These are phyloP conservation scores for Orussus abietinus DNA, from an alignment of 1,140 invertebrate genomes.

Conservation along the genomic window DNA sequence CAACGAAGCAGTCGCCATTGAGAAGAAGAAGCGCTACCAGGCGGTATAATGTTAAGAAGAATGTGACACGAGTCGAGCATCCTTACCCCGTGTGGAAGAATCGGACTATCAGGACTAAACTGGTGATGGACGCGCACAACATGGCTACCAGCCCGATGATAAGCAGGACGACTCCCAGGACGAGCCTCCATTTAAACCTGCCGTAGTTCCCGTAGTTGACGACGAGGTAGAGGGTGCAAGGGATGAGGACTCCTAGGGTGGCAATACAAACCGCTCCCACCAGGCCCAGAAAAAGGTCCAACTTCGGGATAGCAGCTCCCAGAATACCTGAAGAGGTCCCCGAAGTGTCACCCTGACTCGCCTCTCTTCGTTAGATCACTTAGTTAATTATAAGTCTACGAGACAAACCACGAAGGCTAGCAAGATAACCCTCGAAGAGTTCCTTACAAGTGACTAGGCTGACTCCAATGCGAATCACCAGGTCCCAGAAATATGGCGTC, in stretches of 20 bases:
- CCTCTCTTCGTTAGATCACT: not conserved
- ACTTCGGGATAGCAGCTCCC: constrained; percentile 25
- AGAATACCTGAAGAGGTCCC: constrained; percentile 22
- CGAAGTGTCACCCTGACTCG: too few relatives aligned
- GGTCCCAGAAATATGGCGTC: constrained; percentile 23
- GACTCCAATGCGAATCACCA: constrained; percentile 23
- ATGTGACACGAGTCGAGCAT: too few relatives aligned
- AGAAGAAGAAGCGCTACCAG: too few relatives aligned
- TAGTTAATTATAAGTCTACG: not conserved
- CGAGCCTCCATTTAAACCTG: constrained; percentile 30
- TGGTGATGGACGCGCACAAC: constrained; percentile 21
- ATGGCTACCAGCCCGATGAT: constrained; percentile 22
- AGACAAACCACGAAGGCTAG: not conserved
- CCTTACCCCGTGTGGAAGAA: constrained; percentile 23
- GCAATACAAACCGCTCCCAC: constrained; percentile 28
- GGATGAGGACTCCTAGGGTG: constrained; percentile 30
- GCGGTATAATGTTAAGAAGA: too few relatives aligned
- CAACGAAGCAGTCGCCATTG: too few relatives aligned
- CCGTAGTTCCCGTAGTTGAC: constrained; percentile 30
- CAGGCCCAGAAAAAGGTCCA: constrained; percentile 29
- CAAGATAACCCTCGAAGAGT: constrained; percentile 2
- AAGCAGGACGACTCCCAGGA: constrained; percentile 25
- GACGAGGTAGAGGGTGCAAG: constrained; percentile 28
- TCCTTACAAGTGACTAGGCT: constrained; percentile 26
- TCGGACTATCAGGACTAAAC: constrained; percentile 18